Conservation (phyloP, 2,797 vertebrate genomes). For the Ambastaia sidthimunki region DNA sequence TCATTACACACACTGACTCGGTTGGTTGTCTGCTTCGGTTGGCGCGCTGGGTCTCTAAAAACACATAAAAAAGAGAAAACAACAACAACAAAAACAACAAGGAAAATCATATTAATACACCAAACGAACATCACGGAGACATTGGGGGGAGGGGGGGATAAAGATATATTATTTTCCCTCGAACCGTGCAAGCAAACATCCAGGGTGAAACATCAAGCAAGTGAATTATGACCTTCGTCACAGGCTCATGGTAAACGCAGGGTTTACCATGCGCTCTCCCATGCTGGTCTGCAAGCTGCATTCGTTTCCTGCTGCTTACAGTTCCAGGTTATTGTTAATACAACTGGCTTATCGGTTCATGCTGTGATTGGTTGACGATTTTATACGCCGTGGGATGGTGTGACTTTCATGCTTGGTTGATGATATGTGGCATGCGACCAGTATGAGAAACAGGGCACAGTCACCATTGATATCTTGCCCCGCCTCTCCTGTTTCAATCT, state of each 20-base stretch:
- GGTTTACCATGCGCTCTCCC: constrained; percentile 78
- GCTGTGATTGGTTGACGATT: constrained; percentile 23
- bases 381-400: background rate
- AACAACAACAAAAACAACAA: constrained; percentile 81
- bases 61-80: constrained; percentile 82
- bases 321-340: background rate
- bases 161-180: constrained; percentile 18
- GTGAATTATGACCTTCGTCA: constrained; percentile 73
- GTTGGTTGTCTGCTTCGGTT: constrained; percentile 84
- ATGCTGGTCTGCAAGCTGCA: constrained; percentile 75
- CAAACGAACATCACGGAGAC: constrained; percentile 74
- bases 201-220: constrained; percentile 54
- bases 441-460: constrained; percentile 56
- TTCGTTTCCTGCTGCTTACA: background rate
- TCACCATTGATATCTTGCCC: constrained; percentile 40
- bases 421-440: constrained; percentile 29
- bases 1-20: constrained; percentile 88
- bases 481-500: constrained; percentile 65
- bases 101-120: constrained; percentile 89
- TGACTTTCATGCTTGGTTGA: constrained; percentile 25
- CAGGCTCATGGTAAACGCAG: constrained; percentile 75
- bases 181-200: constrained; percentile 43
- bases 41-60: constrained; percentile 83
- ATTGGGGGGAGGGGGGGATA: constrained; percentile 61
- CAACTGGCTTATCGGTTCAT: constrained; percentile 19